Evolutionary conservation across 1,140 invertebrate species (phyloP), one percentile per base, ranked within the genome.

Genomic region (Melipona quadrifasciata): DNA sequence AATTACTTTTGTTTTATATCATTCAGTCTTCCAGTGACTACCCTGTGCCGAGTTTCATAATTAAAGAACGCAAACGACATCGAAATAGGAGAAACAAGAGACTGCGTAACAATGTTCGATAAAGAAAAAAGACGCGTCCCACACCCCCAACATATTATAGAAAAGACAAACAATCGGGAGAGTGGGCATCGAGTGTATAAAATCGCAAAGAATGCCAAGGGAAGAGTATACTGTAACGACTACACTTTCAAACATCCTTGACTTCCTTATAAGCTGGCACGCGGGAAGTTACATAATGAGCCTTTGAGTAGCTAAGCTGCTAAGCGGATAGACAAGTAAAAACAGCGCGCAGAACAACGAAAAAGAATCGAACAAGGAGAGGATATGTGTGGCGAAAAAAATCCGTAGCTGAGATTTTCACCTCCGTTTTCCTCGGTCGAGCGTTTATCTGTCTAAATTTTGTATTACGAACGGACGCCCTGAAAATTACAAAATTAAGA

Each of bases 191-290:
- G 64, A 65, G 64, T 27, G 31, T 39, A 82, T 82, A 81, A 88
- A 85, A 85, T 88, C 67, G 71, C 76, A 57, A 82, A 87, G 87
- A 89, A 89, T 89, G 84, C 87, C 87, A 85, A 89, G 87, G 87
- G 87, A 89, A 84, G 79, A 88, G 87, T 86, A 88, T 76, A 88
- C 76, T 82, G 82, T 89, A 89, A 87, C 85, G 75, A 89, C 80
- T 74, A 89, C 75, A 90, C 88, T 89, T 89, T 90, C 88, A 87
- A 90, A 90, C 88, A 90, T 90, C 88, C 88, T 90, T 90, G 88
- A 87, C 88, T 90, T 90, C 88, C 88, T 90, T 90, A 89, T 87
- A 87, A 80, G 88, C 82, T 89, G 85, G 88, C 88, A 89, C 88
- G 88, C 88, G 88, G 87, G 87, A 90, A 89, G 85, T 90, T 90